Evolutionary conservation across 2,888 invertebrate genomes (phyloP).

Genomic region (Drosophila fungiperda): DNA sequence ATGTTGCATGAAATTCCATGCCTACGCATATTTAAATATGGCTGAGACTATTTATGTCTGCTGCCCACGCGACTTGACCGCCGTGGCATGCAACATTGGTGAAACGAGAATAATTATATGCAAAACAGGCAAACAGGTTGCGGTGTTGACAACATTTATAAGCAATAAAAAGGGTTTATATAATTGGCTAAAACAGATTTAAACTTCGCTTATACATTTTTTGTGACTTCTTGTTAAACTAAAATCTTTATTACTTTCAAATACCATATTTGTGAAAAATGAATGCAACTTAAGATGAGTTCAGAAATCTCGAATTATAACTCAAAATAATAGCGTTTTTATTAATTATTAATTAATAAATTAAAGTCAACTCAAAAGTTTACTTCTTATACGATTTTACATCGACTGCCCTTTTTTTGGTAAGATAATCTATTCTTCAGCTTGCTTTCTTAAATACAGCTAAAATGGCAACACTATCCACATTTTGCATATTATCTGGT

Average conservation of each 20-base stretch:
- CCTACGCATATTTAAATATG: slow-evolving; percentile 12
- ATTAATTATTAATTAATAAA: not conserved
- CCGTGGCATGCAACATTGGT: slow-evolving; percentile 28
- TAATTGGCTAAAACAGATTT: not conserved
- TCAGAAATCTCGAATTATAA: not conserved
- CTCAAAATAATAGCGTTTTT: not conserved
- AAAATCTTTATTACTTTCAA: not conserved
- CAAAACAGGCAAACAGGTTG: not conserved
- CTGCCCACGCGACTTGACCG: slow-evolving; percentile 16
- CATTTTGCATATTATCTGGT: slow-evolving; percentile 3
- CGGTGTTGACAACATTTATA: not conserved
- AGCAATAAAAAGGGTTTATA: too few species aligned
- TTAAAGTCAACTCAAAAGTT: not conserved
- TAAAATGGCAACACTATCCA: not conserved
- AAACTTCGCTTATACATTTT: not conserved
- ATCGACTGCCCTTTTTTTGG: not conserved
- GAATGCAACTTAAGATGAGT: not conserved
- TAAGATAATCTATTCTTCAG: too few species aligned
- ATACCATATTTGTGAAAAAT: not conserved
- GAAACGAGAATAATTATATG: slow-evolving; percentile 16
- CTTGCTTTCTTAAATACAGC: not conserved
- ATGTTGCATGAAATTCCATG: not conserved
- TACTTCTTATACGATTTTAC: not conserved
- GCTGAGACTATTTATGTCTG: slow-evolving; percentile 1
- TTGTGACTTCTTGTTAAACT: not conserved